phyloP scores from a whole-genome alignment of 2,888 invertebrate species.

The Tetranychus piercei region DNA sequence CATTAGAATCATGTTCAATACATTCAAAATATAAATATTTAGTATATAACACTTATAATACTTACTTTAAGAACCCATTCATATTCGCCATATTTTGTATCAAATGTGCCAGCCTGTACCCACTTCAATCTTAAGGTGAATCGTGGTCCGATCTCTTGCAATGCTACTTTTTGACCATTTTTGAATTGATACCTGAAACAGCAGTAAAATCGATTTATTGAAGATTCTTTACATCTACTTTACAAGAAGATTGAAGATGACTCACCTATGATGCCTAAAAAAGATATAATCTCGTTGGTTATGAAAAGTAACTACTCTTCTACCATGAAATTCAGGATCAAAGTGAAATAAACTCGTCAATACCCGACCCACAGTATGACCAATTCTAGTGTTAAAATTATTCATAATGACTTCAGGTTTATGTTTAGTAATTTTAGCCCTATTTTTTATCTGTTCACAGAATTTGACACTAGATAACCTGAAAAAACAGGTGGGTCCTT shows the following conservation, averaged over 20 bases:
- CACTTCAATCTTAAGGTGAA: slow-evolving; percentile 83
- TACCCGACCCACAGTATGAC: slow-evolving; percentile 74
- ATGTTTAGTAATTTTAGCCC: slow-evolving; percentile 43
- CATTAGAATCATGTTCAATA: background rate
- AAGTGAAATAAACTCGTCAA: slow-evolving; percentile 83
- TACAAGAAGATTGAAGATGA: slow-evolving; percentile 14
- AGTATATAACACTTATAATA: no score
- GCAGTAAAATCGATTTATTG: background rate
- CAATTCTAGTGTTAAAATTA: slow-evolving; percentile 85
- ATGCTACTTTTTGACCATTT: slow-evolving; percentile 43
- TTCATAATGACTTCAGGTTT: slow-evolving; percentile 86
- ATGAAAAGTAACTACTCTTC: slow-evolving; percentile 87
- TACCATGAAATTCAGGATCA: slow-evolving; percentile 80
- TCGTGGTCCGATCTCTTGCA: slow-evolving; percentile 86
- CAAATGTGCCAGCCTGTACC: slow-evolving; percentile 88
- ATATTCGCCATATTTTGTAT: slow-evolving; percentile 87
- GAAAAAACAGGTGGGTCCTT: slow-evolving; percentile 92
- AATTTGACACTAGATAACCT: slow-evolving; percentile 77
- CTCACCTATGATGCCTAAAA: slow-evolving; percentile 80
- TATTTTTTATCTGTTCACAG: slow-evolving; percentile 53
- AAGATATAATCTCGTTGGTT: slow-evolving; percentile 98
- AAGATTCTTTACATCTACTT: background rate
- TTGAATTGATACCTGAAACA: slow-evolving; percentile 62
- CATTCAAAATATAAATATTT: background rate
- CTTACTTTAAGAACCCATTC: slow-evolving; percentile 58